These are phyloP conservation scores for Drosophila koepferae DNA, from an alignment of 2,888 invertebrate species.

Conservation along the genomic window DNA sequence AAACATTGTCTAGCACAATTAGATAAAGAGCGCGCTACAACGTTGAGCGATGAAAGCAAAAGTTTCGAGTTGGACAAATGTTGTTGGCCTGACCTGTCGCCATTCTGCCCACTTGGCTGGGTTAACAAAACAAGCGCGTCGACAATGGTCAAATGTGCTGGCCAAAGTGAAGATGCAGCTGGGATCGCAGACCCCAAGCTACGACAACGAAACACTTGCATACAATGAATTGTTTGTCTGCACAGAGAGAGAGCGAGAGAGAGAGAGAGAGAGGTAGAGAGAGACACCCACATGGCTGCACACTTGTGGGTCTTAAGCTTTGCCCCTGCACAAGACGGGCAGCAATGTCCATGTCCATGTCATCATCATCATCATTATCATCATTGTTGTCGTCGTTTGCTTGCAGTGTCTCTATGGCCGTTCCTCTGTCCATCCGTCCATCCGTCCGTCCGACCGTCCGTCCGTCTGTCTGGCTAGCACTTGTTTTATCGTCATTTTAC, in stretches of 20 bases:
- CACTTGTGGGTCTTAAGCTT: slow-evolving; percentile 50
- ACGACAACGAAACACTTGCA: slow-evolving; percentile 66
- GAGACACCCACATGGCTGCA: slow-evolving; percentile 51
- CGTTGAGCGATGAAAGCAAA: slow-evolving; percentile 60
- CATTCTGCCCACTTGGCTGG: slow-evolving; percentile 50
- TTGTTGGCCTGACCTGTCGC: slow-evolving; percentile 61
- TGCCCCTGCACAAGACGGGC: slow-evolving; percentile 65
- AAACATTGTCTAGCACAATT: slow-evolving; percentile 27
- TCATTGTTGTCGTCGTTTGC: slow-evolving; percentile 37
- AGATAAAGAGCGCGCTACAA: slow-evolving; percentile 30
- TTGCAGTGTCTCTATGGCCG: slow-evolving; percentile 36
- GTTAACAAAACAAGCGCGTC: slow-evolving; percentile 60
- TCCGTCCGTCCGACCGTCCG: slow-evolving; percentile 13
- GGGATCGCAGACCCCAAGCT: slow-evolving; percentile 49
- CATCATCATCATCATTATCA: slow-evolving; percentile 73
- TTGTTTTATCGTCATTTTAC: slow-evolving; percentile 80
- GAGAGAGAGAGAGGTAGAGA: slow-evolving; percentile 23
- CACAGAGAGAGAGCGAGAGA: slow-evolving; percentile 30
- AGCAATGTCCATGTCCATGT: slow-evolving; percentile 72
- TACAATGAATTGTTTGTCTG: slow-evolving; percentile 68
- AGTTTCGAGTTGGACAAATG: slow-evolving; percentile 53
- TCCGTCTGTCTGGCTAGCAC: slow-evolving; percentile 46
- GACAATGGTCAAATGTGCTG: slow-evolving; percentile 75
- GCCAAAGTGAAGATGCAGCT: slow-evolving; percentile 73
- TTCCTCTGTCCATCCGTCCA: slow-evolving; percentile 11